phyloP scores from a whole-genome alignment of 2,888 invertebrate species.

The Patella ulyssiponensis region DNA sequence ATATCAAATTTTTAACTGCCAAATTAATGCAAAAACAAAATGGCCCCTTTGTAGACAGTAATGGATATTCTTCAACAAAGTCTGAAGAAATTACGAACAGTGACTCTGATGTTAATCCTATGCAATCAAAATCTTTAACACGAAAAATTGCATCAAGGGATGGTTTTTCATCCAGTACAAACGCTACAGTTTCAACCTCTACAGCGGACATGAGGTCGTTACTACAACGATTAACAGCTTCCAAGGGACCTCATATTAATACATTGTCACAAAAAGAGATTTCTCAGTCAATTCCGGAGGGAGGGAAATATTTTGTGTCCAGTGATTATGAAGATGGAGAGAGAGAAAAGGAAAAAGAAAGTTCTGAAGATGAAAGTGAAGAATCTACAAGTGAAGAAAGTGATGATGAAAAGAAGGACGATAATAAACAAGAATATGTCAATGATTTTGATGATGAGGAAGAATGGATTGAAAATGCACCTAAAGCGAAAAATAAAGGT shows the following conservation, averaged over 20 bases:
- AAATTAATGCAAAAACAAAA: neutral
- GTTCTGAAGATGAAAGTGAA: conserved; percentile 31
- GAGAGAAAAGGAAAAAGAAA: conserved; percentile 12
- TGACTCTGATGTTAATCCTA: neutral
- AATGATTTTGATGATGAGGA: conserved; percentile 60
- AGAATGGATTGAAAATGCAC: conserved; percentile 51
- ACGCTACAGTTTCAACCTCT: conserved; percentile 16
- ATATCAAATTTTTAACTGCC: neutral
- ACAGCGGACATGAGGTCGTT: conserved; percentile 36
- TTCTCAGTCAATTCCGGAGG: conserved; percentile 14
- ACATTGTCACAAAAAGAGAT: neutral
- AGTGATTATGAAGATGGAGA: conserved; percentile 28
- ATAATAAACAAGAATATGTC: conserved; percentile 27
- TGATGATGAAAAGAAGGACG: conserved; percentile 38
- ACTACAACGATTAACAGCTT: conserved; percentile 33
- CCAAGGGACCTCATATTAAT: conserved; percentile 20
- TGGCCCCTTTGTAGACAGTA: neutral
- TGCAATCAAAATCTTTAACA: conserved; percentile 36
- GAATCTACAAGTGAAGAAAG: conserved; percentile 28
- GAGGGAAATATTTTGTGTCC: conserved; percentile 25
- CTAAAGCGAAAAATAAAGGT: conserved; percentile 28
- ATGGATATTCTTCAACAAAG: neutral
- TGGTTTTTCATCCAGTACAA: neutral
- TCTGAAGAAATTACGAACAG: neutral
- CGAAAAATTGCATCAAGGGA: conserved; percentile 38